phyloP scores from a whole-genome alignment of 1,140 invertebrate species.

The Agraylea sexmaculata region DNA sequence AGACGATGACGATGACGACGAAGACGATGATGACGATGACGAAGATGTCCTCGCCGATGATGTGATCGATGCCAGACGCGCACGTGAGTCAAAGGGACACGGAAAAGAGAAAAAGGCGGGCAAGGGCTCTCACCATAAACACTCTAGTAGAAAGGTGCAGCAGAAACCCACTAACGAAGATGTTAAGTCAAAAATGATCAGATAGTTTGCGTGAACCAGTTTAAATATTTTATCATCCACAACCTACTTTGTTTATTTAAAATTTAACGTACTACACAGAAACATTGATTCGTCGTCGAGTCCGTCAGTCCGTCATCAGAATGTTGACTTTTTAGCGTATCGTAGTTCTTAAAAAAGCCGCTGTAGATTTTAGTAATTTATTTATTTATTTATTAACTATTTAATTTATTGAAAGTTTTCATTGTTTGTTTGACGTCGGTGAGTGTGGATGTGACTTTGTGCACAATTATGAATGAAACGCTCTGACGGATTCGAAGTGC shows the following conservation, averaged over 20 bases:
- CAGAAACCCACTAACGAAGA: constrained; percentile 26
- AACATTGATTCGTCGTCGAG: neutral
- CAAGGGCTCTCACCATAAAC: constrained; percentile 38
- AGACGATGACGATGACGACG: constrained; percentile 45
- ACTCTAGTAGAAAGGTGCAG: constrained; percentile 32
- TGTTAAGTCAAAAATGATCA: constrained; percentile 39
- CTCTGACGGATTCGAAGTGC: constrained; percentile 3
- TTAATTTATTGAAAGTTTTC: constrained; percentile 11
- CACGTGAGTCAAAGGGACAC: constrained; percentile 62
- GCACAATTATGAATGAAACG: neutral
- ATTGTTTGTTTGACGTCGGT: too few relatives aligned
- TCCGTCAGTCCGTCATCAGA: neutral
- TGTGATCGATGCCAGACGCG: constrained; percentile 50
- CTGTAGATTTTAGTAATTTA: constrained; percentile 17
- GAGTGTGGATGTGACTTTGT: too few relatives aligned
- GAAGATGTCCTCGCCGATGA: constrained; percentile 49
- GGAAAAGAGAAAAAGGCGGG: constrained; percentile 43
- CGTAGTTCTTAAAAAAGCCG: constrained; percentile 4
- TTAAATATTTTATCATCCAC: too few relatives aligned
- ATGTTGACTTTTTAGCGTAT: neutral
- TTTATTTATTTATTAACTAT: constrained; percentile 13
- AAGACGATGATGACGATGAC: constrained; percentile 47
- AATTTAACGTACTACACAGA: too few relatives aligned
- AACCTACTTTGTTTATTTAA: too few relatives aligned
- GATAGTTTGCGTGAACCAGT: constrained; percentile 32